Evolutionary conservation across 2,888 invertebrate genomes (phyloP), one percentile per base, ranked within the genome.

Genomic region (Microctonus aethiopoides): DNA sequence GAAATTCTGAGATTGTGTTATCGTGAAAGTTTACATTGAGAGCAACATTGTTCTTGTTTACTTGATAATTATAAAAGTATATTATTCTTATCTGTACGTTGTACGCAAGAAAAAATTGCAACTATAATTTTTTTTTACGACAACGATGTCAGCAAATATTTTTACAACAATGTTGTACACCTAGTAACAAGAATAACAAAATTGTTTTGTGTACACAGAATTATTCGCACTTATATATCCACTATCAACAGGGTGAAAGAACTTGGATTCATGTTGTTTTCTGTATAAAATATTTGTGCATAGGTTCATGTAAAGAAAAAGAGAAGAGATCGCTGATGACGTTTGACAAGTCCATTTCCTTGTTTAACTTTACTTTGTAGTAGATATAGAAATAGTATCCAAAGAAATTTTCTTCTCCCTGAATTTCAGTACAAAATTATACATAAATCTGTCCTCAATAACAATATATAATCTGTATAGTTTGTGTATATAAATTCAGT

Each of bases 91-190:
- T 62, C 68, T 61, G 61, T 20, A 6, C 13, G 26, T 29, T 39
- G 26, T 46, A n/a, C 20, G n/a, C n/a, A n/a, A 6, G 3, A 16
- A 46, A 22, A 56, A 57, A 56, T 32, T 68, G 29, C 54, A 52
- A 46, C 32, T 68, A 68, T 62, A 68, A 68, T 63, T 56, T 63
- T 22, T 46, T 46, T 16, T 26, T 62, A 29, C 56, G 62, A 54
- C 54, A 39, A 32, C 60, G 22, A 16, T 39, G 56, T 57, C 22
- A 20, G 67, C 54, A 67, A 67, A 67, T 61, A 61, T 67, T 67
- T 16, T 67, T 60, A n/a, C 54, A 61, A 13, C 52, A 36, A 24
- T 60, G 60, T 52, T 34, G 60, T 22, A 36, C 36, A 20, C 39
- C 24, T 20, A 2, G 36, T 60, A 16, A 13, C 13, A 57, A 16